phyloP scores from a whole-genome alignment of 2,797 vertebrate species.

The Gymnodraco acuticeps region DNA sequence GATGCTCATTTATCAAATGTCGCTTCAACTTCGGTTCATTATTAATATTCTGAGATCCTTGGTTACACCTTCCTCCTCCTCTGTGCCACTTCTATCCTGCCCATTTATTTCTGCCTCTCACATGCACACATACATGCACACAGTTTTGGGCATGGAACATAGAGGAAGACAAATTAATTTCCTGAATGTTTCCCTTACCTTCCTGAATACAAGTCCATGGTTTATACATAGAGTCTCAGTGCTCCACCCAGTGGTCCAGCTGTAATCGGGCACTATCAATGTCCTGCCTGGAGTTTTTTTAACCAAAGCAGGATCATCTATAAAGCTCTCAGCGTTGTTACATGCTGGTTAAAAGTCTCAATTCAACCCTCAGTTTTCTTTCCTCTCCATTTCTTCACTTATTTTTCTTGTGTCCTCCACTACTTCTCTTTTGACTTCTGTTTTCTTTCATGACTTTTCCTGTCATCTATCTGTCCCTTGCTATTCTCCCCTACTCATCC shows the following conservation, averaged over 20 bases:
- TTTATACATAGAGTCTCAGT: slow-evolving; percentile 28
- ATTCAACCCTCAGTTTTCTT: background rate
- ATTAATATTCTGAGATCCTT: slow-evolving; percentile 13
- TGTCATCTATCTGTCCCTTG: background rate
- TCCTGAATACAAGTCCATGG: slow-evolving; percentile 1
- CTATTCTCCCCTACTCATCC: too few species aligned
- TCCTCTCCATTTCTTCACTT: background rate
- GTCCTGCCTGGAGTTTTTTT: background rate
- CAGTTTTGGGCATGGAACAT: background rate
- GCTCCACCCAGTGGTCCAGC: slow-evolving; percentile 66
- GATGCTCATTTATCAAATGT: slow-evolving; percentile 54
- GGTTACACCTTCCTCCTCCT: background rate
- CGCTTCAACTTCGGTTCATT: background rate
- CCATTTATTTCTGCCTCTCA: background rate
- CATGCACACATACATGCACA: background rate
- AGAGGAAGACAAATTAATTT: background rate
- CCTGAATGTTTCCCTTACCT: background rate
- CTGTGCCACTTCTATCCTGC: background rate
- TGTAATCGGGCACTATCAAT: slow-evolving; percentile 35
- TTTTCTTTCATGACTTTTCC: background rate
- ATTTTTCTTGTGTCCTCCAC: background rate
- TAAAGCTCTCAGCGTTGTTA: background rate
- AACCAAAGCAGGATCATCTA: background rate
- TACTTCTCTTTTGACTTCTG: background rate
- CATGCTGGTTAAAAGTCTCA: background rate